Percentiles rank a stretch among this genome's conserved stretches.
phyloP scores from a whole-genome alignment of 2,113 vertebrate species.

The Albula glossodonta region DNA sequence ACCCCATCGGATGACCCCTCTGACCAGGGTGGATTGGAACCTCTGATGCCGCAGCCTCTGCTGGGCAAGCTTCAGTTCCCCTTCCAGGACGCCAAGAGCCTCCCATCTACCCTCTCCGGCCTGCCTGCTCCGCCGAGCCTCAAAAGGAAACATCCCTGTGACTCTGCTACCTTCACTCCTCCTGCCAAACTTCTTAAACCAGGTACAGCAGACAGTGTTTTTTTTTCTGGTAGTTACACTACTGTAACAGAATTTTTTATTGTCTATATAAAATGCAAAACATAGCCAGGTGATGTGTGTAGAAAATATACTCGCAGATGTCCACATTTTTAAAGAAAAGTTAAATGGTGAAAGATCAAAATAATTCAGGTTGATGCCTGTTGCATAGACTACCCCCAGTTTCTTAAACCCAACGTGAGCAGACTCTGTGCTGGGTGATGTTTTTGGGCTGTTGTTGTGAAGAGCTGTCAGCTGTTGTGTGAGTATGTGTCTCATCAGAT shows the following conservation, averaged over 20 bases:
- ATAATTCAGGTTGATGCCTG: no score
- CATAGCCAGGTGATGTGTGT: not conserved
- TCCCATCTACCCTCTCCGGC: constrained; percentile 69
- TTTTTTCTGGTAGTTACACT: no score
- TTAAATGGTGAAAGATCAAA: not conserved
- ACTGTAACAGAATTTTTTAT: no score
- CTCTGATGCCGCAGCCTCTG: constrained; percentile 57
- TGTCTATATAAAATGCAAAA: not conserved
- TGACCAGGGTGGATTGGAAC: constrained; percentile 48
- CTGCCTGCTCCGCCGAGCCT: constrained; percentile 65
- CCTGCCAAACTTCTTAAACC: constrained; percentile 76
- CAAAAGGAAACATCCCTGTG: constrained; percentile 79
- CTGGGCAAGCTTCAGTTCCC: constrained; percentile 50
- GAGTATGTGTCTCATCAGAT: no score
- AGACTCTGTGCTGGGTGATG: no score
- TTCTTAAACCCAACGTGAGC: no score
- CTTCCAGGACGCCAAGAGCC: constrained; percentile 70
- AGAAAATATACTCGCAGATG: not conserved
- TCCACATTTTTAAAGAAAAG: not conserved
- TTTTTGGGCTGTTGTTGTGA: no score
- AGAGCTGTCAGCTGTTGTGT: no score
- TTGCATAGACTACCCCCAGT: no score
- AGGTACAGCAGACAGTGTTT: constrained; percentile 56
- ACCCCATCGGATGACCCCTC: constrained; percentile 59
- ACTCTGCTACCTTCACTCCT: constrained; percentile 51